phyloP scores from a whole-genome alignment of 92 coral and sea anemone genomes.

The Palythoa grandiflora region DNA sequence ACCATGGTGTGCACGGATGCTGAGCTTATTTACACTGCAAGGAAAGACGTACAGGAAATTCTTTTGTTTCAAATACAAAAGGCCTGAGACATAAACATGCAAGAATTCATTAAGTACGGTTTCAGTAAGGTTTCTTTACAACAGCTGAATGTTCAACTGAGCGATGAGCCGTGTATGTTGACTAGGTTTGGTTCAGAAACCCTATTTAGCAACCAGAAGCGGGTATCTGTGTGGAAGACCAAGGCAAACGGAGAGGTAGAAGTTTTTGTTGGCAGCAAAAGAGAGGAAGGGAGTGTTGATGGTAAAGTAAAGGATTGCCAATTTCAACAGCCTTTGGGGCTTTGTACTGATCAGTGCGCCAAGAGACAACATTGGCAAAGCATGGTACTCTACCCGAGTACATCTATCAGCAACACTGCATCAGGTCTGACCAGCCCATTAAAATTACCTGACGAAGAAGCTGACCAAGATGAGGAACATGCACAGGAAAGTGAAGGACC shows the following conservation, averaged over 20 bases:
- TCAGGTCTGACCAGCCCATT: no score
- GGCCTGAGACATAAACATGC: conserved; percentile 34
- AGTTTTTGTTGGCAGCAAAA: conserved; percentile 56
- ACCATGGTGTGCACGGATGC: conserved; percentile 57
- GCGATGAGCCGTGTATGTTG: no score
- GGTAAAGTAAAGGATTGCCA: background rate
- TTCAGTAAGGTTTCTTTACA: conserved; percentile 44
- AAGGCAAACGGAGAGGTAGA: conserved; percentile 33
- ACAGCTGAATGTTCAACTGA: conserved; percentile 40
- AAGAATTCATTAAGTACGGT: conserved; percentile 45
- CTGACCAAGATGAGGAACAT: background rate
- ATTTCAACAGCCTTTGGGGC: conserved; percentile 47
- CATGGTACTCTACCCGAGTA: no score
- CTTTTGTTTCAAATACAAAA: no score
- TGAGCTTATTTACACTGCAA: conserved; percentile 48
- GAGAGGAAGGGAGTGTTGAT: conserved; percentile 53
- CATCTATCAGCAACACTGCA: no score
- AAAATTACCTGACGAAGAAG: no score
- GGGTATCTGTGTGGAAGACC: conserved; percentile 67
- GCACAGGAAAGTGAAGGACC: conserved; percentile 44
- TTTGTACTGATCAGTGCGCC: background rate
- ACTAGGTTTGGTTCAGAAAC: conserved; percentile 50
- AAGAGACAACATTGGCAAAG: no score
- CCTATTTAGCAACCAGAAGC: conserved; percentile 60
- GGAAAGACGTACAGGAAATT: no score